These are phyloP conservation scores for Polymixis flavicincta DNA, from an alignment of 2,888 invertebrate species.

Conservation along the genomic window DNA sequence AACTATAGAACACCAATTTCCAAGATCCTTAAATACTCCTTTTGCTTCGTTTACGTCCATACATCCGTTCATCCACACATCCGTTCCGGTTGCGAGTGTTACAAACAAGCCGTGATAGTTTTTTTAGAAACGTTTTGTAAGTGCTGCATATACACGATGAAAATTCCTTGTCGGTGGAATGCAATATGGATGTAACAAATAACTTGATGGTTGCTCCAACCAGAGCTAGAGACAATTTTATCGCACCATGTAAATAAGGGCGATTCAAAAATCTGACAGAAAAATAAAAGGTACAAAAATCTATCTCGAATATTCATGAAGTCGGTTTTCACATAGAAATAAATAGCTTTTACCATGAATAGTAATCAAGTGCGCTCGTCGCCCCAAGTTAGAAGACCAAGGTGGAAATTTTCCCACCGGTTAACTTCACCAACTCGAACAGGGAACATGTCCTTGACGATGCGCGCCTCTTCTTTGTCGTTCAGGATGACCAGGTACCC, in stretches of 20 bases:
- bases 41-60: not conserved
- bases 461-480: constrained; percentile 32
- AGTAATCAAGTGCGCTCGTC: constrained; percentile 15
- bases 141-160: too few relatives aligned
- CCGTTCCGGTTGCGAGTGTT: not conserved
- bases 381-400: constrained; percentile 33
- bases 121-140: not conserved
- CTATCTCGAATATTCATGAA: not conserved
- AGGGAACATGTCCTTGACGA: constrained; percentile 37
- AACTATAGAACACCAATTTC: not conserved
- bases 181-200: not conserved
- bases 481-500: constrained; percentile 48
- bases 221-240: not conserved
- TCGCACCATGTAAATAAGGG: not conserved
- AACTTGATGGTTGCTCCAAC: not conserved
- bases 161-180: not conserved
- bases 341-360: constrained; percentile 23
- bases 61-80: not conserved
- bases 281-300: not conserved
- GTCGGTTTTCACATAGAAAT: not conserved
- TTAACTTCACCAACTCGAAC: not conserved
- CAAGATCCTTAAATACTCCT: not conserved
- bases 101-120: not conserved
- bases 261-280: not conserved
- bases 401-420: not conserved